These are phyloP conservation scores for Stomorhina lunata DNA, from an alignment of 2,888 invertebrate species.

Conservation along the genomic window DNA sequence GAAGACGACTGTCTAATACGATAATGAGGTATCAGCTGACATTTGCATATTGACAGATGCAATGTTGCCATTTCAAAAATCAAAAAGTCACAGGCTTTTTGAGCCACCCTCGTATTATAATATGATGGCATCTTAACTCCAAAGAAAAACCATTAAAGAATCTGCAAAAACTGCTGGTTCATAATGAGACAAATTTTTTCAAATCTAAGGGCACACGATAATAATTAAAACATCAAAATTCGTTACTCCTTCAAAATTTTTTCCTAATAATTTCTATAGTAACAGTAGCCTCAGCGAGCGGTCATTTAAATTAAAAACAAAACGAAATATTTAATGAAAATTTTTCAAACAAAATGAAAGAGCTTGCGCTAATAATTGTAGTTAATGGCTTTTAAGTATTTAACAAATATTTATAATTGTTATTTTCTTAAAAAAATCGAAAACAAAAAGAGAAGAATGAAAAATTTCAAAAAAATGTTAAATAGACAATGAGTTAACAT, in stretches of 20 bases:
- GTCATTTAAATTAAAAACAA: neutral
- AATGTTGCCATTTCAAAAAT: no score
- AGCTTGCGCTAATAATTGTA: conserved; percentile 33
- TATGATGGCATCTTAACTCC: no score
- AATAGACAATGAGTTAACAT: neutral
- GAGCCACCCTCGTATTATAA: no score
- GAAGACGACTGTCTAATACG: no score
- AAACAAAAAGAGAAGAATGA: conserved; percentile 5
- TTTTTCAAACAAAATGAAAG: neutral
- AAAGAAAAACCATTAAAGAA: neutral
- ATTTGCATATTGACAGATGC: no score
- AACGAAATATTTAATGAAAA: conserved; percentile 12
- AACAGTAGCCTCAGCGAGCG: neutral
- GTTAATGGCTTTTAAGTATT: conserved; percentile 55
- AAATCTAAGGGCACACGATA: conserved; percentile 2
- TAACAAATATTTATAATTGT: conserved; percentile 54
- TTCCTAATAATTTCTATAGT: neutral
- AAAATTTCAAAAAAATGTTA: neutral
- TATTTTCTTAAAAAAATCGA: neutral
- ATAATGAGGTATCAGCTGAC: no score
- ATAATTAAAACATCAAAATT: neutral
- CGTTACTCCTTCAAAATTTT: neutral
- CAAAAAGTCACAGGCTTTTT: no score
- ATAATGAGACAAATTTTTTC: neutral
- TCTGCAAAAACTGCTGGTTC: neutral